phyloP scores from a whole-genome alignment of 2,797 vertebrate species.

The Geotrypetes seraphini region DNA sequence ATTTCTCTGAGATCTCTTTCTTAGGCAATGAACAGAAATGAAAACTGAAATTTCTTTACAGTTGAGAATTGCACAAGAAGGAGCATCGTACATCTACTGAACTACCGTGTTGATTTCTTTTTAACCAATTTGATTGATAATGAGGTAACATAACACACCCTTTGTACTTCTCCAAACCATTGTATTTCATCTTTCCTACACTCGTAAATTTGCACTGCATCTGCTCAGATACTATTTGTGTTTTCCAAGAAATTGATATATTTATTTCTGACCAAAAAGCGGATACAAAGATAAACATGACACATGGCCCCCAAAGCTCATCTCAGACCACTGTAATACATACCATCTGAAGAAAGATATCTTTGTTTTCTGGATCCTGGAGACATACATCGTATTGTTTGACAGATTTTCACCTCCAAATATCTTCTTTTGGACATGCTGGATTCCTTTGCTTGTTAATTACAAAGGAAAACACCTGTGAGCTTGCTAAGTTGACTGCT shows the following conservation, averaged over 20 bases:
- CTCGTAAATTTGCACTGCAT: neutral
- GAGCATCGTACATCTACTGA: too few relatives aligned
- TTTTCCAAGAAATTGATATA: conserved; percentile 6
- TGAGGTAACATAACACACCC: too few relatives aligned
- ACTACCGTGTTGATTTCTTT: too few relatives aligned
- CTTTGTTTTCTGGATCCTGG: conserved; percentile 53
- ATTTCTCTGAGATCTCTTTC: too few relatives aligned
- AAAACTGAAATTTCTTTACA: too few relatives aligned
- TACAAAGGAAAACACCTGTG: conserved; percentile 13
- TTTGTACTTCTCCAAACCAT: too few relatives aligned
- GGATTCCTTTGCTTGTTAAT: conserved; percentile 18
- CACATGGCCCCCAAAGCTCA: conserved; percentile 1
- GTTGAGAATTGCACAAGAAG: too few relatives aligned
- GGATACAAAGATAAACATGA: neutral
- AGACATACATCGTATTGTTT: conserved; percentile 71
- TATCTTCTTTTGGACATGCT: conserved; percentile 74
- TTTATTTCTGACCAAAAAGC: conserved; percentile 6
- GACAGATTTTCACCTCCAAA: conserved; percentile 71
- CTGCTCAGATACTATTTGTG: neutral
- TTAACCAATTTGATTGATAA: too few relatives aligned
- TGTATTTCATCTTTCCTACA: too few relatives aligned
- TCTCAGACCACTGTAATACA: conserved; percentile 14
- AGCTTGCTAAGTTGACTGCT: conserved; percentile 9
- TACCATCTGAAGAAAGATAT: conserved; percentile 37
- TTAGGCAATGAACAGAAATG: too few relatives aligned